Percentiles rank a stretch among this genome's conserved stretches.
These are phyloP conservation scores for Halichoeres trimaculatus DNA, from an alignment of 2,113 vertebrate species.

Conservation along the genomic window DNA sequence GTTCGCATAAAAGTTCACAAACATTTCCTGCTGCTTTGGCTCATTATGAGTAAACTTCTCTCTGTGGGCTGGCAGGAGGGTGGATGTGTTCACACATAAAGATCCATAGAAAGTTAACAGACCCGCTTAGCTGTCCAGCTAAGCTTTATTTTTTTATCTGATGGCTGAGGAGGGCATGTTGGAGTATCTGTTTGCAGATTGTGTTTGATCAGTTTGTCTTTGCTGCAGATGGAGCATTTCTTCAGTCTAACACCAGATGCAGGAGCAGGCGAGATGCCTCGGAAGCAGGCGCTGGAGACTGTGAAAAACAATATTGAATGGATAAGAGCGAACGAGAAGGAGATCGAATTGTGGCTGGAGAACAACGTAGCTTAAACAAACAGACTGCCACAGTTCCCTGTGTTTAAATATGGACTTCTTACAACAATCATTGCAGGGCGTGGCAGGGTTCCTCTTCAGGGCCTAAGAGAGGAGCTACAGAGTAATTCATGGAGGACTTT, in stretches of 20 bases:
- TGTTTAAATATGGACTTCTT: neutral
- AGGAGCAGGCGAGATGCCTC: conserved; percentile 89
- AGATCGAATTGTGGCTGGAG: conserved; percentile 85
- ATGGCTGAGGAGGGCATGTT: neutral
- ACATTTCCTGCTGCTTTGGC: too few species aligned
- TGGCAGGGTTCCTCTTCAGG: neutral
- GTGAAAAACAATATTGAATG: conserved; percentile 93
- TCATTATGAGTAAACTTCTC: too few species aligned
- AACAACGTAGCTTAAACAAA: conserved; percentile 32
- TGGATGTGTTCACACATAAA: too few species aligned
- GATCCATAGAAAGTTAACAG: too few species aligned
- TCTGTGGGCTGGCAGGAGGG: too few species aligned
- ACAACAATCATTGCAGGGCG: neutral
- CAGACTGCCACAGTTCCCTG: neutral
- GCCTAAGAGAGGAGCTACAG: neutral
- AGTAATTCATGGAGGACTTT: too few species aligned
- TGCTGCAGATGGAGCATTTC: conserved; percentile 90
- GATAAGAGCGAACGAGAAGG: conserved; percentile 82
- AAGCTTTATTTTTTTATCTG: too few species aligned
- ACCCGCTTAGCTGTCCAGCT: too few species aligned
- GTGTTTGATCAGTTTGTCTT: neutral
- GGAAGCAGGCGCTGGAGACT: conserved; percentile 90
- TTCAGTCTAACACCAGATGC: conserved; percentile 89
- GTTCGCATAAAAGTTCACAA: too few species aligned
- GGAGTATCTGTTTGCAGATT: neutral